Evolutionary conservation across 2,888 invertebrate species (phyloP), one percentile per base, ranked within the genome.

Genomic region (Dryadula phaetusa): DNA sequence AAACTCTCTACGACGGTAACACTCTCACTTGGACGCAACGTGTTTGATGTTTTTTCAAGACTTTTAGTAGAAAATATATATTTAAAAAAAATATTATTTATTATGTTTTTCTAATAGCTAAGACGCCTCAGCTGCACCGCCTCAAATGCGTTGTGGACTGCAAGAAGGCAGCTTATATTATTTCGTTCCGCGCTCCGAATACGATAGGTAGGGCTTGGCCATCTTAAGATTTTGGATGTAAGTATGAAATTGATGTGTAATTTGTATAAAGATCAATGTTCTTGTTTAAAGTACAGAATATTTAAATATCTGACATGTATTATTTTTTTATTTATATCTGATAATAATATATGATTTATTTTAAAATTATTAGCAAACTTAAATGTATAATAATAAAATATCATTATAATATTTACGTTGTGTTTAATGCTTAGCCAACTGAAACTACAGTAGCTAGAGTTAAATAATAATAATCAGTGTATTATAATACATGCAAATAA

Each of bases 1-100:
- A 92, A 91, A 82, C 83, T 85, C 84, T 92, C 92, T 80, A 92
- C 90, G 75, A 86, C 83, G 81, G 76, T 80, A 78, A 90, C 91
- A 90, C 90, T 88, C 80, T 86, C 90, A 89, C 90, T 90, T 81
- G 86, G 81, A 78, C 88, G 91, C 79, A 87, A 87, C 90, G 90
- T 92, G 82, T 87, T 92, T 84, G 78, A 72, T 70, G 79, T 70
- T 81, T 82, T n/a, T 62, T 73, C 74, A 52, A 74, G 76, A 75
- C 81, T 75, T 71, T 76, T 69, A 70, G 64, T 68, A 70, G 72
- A 76, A 79, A 74, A 73, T 74, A 69, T 67, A 74, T 73, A 76
- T 67, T 69, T 62, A 73, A 72, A 68, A 3, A 22, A 47, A 44
- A 63, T 46, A 56, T 49, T 49, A 40, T 22, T 25, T 42, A 40